phyloP scores from a whole-genome alignment of 30 jellyfish, hydroid and myxozoan species.

The Hydractinia echinata region DNA sequence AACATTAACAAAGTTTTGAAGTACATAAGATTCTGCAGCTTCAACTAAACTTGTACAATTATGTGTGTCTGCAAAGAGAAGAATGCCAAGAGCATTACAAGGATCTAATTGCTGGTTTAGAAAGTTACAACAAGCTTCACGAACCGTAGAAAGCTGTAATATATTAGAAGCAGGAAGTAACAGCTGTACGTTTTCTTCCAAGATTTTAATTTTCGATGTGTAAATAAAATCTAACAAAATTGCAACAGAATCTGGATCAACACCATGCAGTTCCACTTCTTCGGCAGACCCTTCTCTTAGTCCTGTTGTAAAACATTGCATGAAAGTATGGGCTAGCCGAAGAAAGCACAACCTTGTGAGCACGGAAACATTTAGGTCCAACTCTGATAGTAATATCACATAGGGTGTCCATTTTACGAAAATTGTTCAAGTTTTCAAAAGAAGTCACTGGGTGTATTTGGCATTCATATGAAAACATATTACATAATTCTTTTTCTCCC shows the following conservation, averaged over 20 bases:
- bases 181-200: slow-evolving; percentile 72
- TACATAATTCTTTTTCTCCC: not conserved
- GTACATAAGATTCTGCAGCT: slow-evolving; percentile 44
- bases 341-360: slow-evolving; percentile 80
- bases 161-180: slow-evolving; percentile 65
- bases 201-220: slow-evolving; percentile 54
- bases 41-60: slow-evolving; percentile 42
- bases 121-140: slow-evolving; percentile 63
- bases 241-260: slow-evolving; percentile 63
- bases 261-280: slow-evolving; percentile 53
- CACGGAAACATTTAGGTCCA: slow-evolving; percentile 45
- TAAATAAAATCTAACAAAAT: slow-evolving; percentile 57
- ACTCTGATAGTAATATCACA: slow-evolving; percentile 63
- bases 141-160: slow-evolving; percentile 65
- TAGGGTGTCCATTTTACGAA: slow-evolving; percentile 38
- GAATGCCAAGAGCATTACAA: slow-evolving; percentile 69
- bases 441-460: slow-evolving; percentile 17
- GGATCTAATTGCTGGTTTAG: slow-evolving; percentile 67
- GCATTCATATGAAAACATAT: not conserved
- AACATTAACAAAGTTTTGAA: slow-evolving; percentile 50
- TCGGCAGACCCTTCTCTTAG: slow-evolving; percentile 61
- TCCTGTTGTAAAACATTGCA: slow-evolving; percentile 83
- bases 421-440: slow-evolving; percentile 51
- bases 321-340: slow-evolving; percentile 74
- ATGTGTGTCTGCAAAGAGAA: slow-evolving; percentile 75